Percentiles rank a stretch among this genome's conserved stretches.
Evolutionary conservation across 2,888 invertebrate genomes (phyloP).

Genomic region (Drosophila stalkeri): DNA sequence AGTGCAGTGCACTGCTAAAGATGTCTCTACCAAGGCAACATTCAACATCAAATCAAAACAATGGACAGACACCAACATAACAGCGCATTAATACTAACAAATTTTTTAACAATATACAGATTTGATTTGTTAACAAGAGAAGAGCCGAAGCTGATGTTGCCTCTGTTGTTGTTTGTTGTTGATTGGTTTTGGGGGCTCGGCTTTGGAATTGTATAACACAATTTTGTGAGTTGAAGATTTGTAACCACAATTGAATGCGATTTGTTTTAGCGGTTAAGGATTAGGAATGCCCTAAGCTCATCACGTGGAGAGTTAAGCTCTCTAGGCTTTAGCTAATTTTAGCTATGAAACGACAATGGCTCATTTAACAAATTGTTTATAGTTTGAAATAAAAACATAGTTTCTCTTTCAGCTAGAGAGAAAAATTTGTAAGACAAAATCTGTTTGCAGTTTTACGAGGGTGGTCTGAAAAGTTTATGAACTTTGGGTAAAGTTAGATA

Average conservation of each 20-base stretch:
- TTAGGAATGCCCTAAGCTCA: slow-evolving; percentile 25
- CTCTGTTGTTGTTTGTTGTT: slow-evolving; percentile 16
- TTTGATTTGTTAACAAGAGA: slow-evolving; percentile 71
- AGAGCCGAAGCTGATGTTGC: slow-evolving; percentile 9
- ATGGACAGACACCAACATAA: slow-evolving; percentile 57
- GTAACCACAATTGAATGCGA: slow-evolving; percentile 46
- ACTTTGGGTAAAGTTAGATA: neutral
- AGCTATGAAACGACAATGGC: neutral
- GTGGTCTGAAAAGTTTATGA: neutral
- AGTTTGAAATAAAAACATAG: neutral
- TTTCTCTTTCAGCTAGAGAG: slow-evolving; percentile 9
- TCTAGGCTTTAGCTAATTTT: neutral
- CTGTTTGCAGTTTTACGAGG: neutral
- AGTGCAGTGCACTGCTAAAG: slow-evolving; percentile 33
- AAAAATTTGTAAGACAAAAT: neutral
- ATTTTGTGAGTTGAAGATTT: slow-evolving; percentile 28
- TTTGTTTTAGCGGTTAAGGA: slow-evolving; percentile 39
- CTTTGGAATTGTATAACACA: slow-evolving; percentile 62
- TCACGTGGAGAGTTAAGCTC: slow-evolving; percentile 24
- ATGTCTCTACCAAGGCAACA: slow-evolving; percentile 7
- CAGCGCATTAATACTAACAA: slow-evolving; percentile 46
- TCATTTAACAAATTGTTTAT: slow-evolving; percentile 1
- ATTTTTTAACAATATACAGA: slow-evolving; percentile 68
- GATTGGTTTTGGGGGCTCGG: slow-evolving; percentile 67
- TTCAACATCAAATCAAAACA: slow-evolving; percentile 43